A percentile compares a stretch with the other conserved stretches of the same genome.
Evolutionary conservation across 2,113 vertebrate species (phyloP).

Genomic region (Morone chrysops): DNA sequence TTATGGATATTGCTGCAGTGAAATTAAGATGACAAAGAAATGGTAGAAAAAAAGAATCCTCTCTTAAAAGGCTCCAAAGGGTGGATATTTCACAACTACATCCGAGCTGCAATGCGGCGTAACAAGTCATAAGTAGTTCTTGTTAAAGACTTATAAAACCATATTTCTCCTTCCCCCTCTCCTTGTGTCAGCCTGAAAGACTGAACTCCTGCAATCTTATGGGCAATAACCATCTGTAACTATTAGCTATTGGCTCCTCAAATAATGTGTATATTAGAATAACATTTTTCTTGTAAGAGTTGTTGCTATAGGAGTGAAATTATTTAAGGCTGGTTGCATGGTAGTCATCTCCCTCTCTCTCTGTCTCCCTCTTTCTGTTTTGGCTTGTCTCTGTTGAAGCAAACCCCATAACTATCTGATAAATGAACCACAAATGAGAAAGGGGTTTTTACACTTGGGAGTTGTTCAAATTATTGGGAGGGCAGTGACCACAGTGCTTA

Average conservation of each 20-base stretch:
- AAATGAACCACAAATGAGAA: slow-evolving; percentile 65
- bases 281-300: slow-evolving; percentile 31
- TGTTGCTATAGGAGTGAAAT: slow-evolving; percentile 39
- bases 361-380: not conserved
- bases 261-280: slow-evolving; percentile 55
- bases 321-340: slow-evolving; percentile 23
- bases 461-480: slow-evolving; percentile 63
- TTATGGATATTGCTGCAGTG: slow-evolving; percentile 73
- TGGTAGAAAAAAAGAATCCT: slow-evolving; percentile 27
- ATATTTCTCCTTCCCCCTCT: slow-evolving; percentile 45
- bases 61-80: slow-evolving; percentile 60
- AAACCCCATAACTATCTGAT: slow-evolving; percentile 52
- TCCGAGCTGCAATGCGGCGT: slow-evolving; percentile 67
- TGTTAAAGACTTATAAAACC: slow-evolving; percentile 66
- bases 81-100: slow-evolving; percentile 62
- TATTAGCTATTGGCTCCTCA: slow-evolving; percentile 55
- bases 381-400: slow-evolving; percentile 26
- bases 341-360: slow-evolving; percentile 10
- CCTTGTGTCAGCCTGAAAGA: slow-evolving; percentile 35
- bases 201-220: slow-evolving; percentile 37
- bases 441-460: slow-evolving; percentile 54
- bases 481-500: slow-evolving; percentile 72
- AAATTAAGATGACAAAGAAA: slow-evolving; percentile 77
- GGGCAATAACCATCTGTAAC: slow-evolving; percentile 57
- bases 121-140: slow-evolving; percentile 68